A percentile compares a stretch with the other conserved stretches of the same genome.
phyloP scores from a whole-genome alignment of 2,888 invertebrate genomes.

The Bedellia somnulentella region DNA sequence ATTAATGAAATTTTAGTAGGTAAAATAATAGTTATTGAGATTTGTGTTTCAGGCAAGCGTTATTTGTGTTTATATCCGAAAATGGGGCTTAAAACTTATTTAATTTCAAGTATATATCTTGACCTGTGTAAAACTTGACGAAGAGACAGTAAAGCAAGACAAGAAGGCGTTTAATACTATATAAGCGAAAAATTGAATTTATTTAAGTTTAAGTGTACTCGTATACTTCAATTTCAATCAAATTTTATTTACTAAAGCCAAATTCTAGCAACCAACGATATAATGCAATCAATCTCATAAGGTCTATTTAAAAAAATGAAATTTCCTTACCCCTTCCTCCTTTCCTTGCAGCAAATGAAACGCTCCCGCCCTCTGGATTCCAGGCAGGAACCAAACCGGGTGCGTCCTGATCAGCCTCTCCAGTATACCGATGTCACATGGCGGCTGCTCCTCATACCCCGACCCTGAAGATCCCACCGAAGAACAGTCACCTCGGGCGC shows the following conservation, averaged over 20 bases:
- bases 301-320: neutral
- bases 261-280: too few relatives aligned
- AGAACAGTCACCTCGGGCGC: constrained; percentile 61
- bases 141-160: too few relatives aligned
- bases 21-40: neutral
- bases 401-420: constrained; percentile 89
- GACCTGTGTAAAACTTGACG: too few relatives aligned
- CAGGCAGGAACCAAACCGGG: constrained; percentile 94
- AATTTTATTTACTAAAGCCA: too few relatives aligned
- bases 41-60: neutral
- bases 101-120: too few relatives aligned
- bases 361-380: constrained; percentile 90
- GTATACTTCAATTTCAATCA: too few relatives aligned
- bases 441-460: constrained; percentile 68
- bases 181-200: too few relatives aligned
- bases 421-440: constrained; percentile 81
- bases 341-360: constrained; percentile 92
- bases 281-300: too few relatives aligned
- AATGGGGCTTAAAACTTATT: too few relatives aligned
- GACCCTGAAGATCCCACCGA: constrained; percentile 57
- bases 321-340: constrained; percentile 79
- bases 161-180: too few relatives aligned
- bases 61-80: too few relatives aligned
- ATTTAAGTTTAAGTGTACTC: too few relatives aligned
- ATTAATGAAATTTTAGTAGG: neutral